Evolutionary conservation across 2,113 vertebrate species (phyloP).

Genomic region (Cranoglanis bouderius): DNA sequence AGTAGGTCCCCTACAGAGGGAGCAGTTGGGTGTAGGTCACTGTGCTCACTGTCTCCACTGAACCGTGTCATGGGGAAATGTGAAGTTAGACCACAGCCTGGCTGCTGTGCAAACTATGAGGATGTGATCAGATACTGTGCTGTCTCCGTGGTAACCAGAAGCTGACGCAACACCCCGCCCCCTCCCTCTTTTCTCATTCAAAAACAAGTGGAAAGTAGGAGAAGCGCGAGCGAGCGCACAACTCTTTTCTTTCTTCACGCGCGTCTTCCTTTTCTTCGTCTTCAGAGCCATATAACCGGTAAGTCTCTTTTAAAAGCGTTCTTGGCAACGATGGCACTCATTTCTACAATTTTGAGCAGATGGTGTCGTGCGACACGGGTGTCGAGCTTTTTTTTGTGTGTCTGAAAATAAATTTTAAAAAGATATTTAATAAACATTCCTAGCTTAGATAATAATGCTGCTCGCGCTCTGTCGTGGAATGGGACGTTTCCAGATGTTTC

Average conservation of each 20-base stretch:
- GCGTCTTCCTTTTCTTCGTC: not conserved
- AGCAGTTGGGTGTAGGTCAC: conserved; percentile 1
- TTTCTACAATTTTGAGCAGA: not conserved
- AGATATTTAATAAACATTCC: not conserved
- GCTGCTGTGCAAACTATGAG: conserved; percentile 30
- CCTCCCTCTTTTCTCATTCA: conserved; percentile 53
- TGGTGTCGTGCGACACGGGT: not conserved
- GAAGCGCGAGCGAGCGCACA: not conserved
- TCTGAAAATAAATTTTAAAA: not conserved
- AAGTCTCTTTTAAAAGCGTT: not conserved
- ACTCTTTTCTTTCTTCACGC: not conserved
- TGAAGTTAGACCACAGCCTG: conserved; percentile 5
- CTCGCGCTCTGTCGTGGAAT: not conserved
- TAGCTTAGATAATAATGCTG: not conserved
- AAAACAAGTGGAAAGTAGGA: conserved; percentile 27
- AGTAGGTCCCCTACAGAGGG: conserved; percentile 20
- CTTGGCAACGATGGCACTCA: not conserved
- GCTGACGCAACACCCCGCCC: conserved; percentile 60
- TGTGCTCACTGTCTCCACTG: not conserved
- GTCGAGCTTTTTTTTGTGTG: not conserved
- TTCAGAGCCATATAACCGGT: not conserved
- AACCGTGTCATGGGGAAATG: not conserved
- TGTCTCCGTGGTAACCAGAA: conserved; percentile 70
- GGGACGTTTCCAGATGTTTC: not conserved
- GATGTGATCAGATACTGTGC: conserved; percentile 59